Base-by-base conservation (phyloP, 2,888 invertebrate genomes). In the Notocelia uddmanniana region DNA sequence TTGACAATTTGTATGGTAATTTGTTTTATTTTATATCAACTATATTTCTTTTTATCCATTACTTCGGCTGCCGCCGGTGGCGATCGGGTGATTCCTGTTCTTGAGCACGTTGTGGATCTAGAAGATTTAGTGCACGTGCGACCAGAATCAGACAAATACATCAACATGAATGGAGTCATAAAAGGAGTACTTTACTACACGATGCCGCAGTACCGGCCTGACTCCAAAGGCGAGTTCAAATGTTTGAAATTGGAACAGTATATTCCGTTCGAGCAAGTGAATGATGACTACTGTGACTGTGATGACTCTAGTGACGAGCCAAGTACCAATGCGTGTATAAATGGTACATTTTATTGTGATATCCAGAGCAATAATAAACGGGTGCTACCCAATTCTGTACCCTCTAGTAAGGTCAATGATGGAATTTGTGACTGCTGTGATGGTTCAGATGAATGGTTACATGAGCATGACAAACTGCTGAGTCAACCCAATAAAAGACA, bases 381-480 rank as follows among this genome's bases (percentile, higher is more conserved):
- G 2, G 79, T 92, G 85, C 90, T 78, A 90, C 93, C 80, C 67
- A 86, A 88, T 54, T 78, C 77, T 75, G 86, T 94, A 77, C 95
- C 96, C 11, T 97, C 98, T 1, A 96, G 96, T 75, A 95, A 97
- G 84, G 97, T 99, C 0, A 98, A 98, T 89, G 99, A 99, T 94
- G 97, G 98, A 9, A 96, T 98, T 76, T 99, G 99, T 93, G 98
- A 98, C 88, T 98, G 98, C 82, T 98, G 98, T 88, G 98, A 98
- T 91, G 98, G 97, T n/a, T 97, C 97, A 58, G 98, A 98, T 88
- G 98, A 98, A 87, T 97, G 96, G 96, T 75, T 88, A 9, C 78
- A 81, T 68, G 58, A 79, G 3, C 37, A 76, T 9, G 78, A 76
- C 55, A 85, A 82, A 75, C 74, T 92, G 31, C 77, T 93, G 19